Conservation (phyloP, 2,888 invertebrate species). For the Leucania comma region DNA sequence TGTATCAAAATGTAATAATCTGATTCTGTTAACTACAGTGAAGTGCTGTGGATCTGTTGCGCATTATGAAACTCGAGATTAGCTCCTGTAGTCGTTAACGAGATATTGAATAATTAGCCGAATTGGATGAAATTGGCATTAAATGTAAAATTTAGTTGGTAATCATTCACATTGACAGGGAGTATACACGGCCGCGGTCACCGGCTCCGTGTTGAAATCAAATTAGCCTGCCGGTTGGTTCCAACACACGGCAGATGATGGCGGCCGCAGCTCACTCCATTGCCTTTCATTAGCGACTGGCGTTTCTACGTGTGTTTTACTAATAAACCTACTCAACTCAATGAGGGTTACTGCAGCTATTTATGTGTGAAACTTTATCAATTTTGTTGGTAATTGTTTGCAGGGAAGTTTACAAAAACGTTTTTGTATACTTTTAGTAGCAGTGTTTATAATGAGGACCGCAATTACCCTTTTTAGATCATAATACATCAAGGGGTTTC, state of each 20-base stretch:
- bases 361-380: constrained; percentile 41
- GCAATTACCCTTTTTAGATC: neutral
- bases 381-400: neutral
- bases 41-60: no score
- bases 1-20: no score
- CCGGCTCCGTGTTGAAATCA: constrained; percentile 77
- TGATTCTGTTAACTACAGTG: no score
- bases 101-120: neutral
- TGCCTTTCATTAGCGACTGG: constrained; percentile 75
- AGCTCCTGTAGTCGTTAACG: neutral
- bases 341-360: constrained; percentile 30
- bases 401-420: no score
- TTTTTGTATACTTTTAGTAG: neutral
- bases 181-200: constrained; percentile 41
- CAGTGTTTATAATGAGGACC: neutral
- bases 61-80: no score
- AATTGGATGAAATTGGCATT: neutral
- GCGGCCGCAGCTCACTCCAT: constrained; percentile 64
- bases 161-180: constrained; percentile 50
- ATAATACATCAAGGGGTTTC: no score
- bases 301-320: constrained; percentile 55
- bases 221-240: constrained; percentile 74
- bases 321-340: constrained; percentile 59
- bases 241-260: constrained; percentile 65
- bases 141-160: constrained; percentile 43